Evolutionary conservation across 2,888 invertebrate species (phyloP), one percentile per base, ranked within the genome.

Genomic region (Tiliacea aurago): DNA sequence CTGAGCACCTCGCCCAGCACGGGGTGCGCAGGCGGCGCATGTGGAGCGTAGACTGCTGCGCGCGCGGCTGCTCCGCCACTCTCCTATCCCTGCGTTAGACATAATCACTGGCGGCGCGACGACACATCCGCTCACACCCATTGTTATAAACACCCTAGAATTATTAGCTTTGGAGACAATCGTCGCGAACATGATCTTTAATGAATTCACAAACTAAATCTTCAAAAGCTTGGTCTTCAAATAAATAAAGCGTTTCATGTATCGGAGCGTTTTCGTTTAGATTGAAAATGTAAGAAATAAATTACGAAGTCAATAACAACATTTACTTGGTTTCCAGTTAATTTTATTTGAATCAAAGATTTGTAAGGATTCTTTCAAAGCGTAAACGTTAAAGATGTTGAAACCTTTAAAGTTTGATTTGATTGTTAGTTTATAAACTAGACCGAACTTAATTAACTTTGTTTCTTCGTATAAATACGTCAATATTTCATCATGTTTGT

Each of bases 21-120:
- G 98, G 98, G 92, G 98, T 97, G 96, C 98, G 97, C 94, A 98
- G 97, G 90, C 98, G 97, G 94, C 98, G 97, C 96, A 97, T 97
- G 97, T 97, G 97, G 85, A 97, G 96, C 87, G 97, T 96, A 66
- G 94, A 88, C 83, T 94, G 94, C 93, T 94, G 94, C 88, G 91
- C 90, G 5, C 94, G 93, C 84, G 94, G 94, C 93, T 93, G 95
- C 94, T 94, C 95, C 61, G 89, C 92, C 74, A 83, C 92, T 91
- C 96, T 92, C 93, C 96, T 96, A 95, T 96, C 96, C 96, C 97
- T 97, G 97, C 96, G 95, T 95, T 94, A 96, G 93, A 96, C 90
- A 95, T 89, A 89, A 95, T 95, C 93, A 95, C 94, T 95, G 93
- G 94, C 94, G 91, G 90, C 93, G 92, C 91, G 90, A 88, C 88